A percentile compares a stretch with the other conserved stretches of the same genome.
These are phyloP conservation scores for Eriosoma lanigerum DNA, from an alignment of 1,140 invertebrate species.

Conservation along the genomic window DNA sequence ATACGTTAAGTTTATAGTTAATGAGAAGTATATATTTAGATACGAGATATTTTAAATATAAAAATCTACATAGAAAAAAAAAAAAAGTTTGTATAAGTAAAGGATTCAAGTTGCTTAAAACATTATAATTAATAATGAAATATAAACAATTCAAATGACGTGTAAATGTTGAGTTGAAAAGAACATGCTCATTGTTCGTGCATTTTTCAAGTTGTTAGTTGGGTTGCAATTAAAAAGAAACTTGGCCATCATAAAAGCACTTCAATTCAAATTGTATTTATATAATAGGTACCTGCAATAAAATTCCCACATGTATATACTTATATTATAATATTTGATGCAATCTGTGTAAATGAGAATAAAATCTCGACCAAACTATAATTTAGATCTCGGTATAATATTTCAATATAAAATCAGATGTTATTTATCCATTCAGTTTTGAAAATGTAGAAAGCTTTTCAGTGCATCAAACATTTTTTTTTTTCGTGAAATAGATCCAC, in stretches of 20 bases:
- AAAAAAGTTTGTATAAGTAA: too few relatives aligned
- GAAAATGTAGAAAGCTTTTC: background rate
- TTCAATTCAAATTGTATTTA: background rate
- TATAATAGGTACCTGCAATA: too few relatives aligned
- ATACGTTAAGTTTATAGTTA: too few relatives aligned
- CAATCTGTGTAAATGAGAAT: background rate
- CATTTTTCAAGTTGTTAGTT: background rate
- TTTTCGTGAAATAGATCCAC: background rate
- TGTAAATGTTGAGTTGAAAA: too few relatives aligned
- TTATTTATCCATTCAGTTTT: background rate
- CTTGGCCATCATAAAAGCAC: background rate
- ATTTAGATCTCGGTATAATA: background rate
- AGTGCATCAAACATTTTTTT: background rate
- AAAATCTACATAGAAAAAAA: too few relatives aligned
- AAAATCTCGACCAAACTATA: too few relatives aligned
- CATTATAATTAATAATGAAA: too few relatives aligned
- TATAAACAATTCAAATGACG: too few relatives aligned
- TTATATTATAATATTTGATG: background rate
- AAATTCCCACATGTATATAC: background rate
- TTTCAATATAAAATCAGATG: background rate
- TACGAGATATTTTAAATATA: too few relatives aligned
- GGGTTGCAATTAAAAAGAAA: constrained; percentile 11
- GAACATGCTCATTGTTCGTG: background rate
- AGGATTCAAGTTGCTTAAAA: too few relatives aligned
- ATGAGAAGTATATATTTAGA: too few relatives aligned